Evolutionary conservation across 2,113 vertebrate species (phyloP), one percentile per base, ranked within the genome.

Genomic region (Sitta europaea): DNA sequence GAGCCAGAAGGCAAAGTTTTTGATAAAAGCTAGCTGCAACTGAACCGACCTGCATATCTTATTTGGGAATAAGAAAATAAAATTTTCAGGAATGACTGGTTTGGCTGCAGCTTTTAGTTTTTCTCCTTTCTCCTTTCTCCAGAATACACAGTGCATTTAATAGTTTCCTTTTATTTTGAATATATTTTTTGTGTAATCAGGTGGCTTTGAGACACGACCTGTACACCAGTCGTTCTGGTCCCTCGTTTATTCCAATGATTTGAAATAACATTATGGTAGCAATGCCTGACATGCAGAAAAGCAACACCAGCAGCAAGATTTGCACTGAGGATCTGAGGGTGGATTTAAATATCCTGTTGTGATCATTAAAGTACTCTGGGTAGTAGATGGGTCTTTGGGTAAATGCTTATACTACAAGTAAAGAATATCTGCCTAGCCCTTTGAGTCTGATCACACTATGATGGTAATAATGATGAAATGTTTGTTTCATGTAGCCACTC

Each of bases 21-120:
- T 96, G 96, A 97, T 96, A 97, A 97, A 97, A 97, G 94, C 90
- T 85, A 92, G 72, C 71, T 92, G 88, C 84, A 96, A 88, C 90
- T 95, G 96, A 93, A 91, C 38, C 81, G 94, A 79, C 54, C 67
- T 88, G 81, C 81, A 76, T 92, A 95, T 94, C 94, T 96, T 98
- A 88, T 94, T 97, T 89, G 35, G 81, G 75, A 97, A 93, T 91
- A 96, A 93, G 77, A 94, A 97, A 95, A 89, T 78, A 94, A 95
- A 96, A 88, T 72, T 47, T 94, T 95, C 75, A 95, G 61, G 79
- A 83, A 58, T 59, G 20, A 55, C 15, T 79, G 35, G 6, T 90
- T 91, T 90, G 67, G n/a, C 90, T 80, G 36, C 35, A 92, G 63
- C 20, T 59, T 74, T 42, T 48, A 43, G 50, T 28, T 95, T 28